phyloP scores from a whole-genome alignment of 2,113 vertebrate genomes.

The Cavia porcellus region DNA sequence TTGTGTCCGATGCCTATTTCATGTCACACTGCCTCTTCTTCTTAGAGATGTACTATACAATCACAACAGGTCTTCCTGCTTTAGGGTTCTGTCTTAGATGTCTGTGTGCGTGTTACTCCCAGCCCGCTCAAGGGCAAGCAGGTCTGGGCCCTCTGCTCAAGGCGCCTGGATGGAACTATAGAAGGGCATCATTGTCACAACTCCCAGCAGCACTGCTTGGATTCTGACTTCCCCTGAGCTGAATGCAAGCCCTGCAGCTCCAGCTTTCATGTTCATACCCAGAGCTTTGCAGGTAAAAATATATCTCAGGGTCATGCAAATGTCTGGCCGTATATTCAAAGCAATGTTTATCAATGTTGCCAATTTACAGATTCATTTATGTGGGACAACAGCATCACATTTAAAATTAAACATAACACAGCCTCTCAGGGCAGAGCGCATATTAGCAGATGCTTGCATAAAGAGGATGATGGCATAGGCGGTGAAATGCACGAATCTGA shows the following conservation, averaged over 20 bases:
- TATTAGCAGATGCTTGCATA: neutral
- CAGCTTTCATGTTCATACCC: neutral
- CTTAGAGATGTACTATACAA: neutral
- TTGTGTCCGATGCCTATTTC: neutral
- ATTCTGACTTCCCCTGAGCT: too few relatives aligned
- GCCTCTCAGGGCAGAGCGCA: neutral
- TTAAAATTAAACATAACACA: neutral
- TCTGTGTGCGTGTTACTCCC: neutral
- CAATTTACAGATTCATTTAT: neutral
- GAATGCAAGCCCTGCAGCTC: neutral
- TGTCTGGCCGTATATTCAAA: neutral
- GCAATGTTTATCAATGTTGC: neutral
- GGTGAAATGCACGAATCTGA: neutral
- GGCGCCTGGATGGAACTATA: accelerated
- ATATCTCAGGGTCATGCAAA: neutral
- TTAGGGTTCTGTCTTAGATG: neutral
- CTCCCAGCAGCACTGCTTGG: neutral
- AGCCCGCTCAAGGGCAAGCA: neutral
- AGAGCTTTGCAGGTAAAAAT: neutral
- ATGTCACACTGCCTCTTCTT: neutral
- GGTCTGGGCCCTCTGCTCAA: neutral
- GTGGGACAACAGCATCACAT: neutral
- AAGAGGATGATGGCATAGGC: neutral
- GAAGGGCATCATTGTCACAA: neutral
- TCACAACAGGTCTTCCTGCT: neutral